A percentile compares a stretch with the other conserved stretches of the same genome.
These are phyloP conservation scores for Varecia variegata DNA, from an alignment of 2,797 vertebrate species.

Conservation along the genomic window DNA sequence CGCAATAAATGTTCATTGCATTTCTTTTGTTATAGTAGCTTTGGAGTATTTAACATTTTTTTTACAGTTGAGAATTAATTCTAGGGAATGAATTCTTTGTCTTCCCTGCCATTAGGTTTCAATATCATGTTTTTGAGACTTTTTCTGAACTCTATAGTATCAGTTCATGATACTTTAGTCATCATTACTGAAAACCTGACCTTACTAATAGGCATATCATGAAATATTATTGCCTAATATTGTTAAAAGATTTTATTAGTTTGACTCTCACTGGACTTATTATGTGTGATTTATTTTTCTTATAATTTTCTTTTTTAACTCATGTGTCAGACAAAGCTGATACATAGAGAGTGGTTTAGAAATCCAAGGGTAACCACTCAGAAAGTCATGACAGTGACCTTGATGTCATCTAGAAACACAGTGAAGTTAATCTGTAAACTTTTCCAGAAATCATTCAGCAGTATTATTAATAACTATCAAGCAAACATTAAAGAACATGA, in stretches of 20 bases:
- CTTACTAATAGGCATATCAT: neutral
- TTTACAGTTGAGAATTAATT: neutral
- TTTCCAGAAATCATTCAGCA: neutral
- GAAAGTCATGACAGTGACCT: neutral
- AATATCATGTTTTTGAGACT: neutral
- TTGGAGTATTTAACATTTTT: neutral
- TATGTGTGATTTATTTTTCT: neutral
- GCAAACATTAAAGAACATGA: neutral
- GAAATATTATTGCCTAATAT: neutral
- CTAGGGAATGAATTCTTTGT: neutral
- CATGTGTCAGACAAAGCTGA: neutral
- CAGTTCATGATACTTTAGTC: neutral
- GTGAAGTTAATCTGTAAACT: neutral
- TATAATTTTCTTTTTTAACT: neutral
- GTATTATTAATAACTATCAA: neutral
- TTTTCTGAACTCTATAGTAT: neutral
- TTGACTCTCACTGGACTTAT: neutral
- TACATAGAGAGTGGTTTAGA: neutral
- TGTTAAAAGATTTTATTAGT: constrained; percentile 1
- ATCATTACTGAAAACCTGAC: neutral
- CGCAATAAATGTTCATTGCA: neutral
- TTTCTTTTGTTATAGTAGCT: neutral
- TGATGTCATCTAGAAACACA: neutral
- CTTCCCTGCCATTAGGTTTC: neutral
- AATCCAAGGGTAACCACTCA: neutral